Percentiles rank a stretch among this genome's conserved stretches.
These are phyloP conservation scores for Rousettus leschenaultii DNA, from an alignment of 2,113 vertebrate genomes.

Conservation along the genomic window DNA sequence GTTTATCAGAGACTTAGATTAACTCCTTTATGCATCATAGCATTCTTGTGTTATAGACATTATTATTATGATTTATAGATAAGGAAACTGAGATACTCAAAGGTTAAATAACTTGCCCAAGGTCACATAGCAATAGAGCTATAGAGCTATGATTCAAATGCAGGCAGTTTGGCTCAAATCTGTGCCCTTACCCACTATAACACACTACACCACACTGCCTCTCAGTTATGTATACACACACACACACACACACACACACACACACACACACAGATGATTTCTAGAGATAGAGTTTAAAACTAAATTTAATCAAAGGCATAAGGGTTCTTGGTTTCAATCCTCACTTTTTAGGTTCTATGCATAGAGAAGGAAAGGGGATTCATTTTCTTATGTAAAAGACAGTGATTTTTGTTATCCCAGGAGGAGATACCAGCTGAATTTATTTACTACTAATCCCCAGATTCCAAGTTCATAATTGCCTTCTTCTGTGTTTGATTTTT, in stretches of 20 bases:
- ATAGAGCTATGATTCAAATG: not conserved
- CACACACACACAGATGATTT: no score
- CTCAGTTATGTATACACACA: not conserved
- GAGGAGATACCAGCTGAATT: not conserved
- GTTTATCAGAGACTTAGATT: not conserved
- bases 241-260: no score
- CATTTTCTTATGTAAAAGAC: not conserved
- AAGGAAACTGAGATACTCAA: not conserved
- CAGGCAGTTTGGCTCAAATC: not conserved
- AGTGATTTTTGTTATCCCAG: not conserved
- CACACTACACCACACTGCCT: not conserved
- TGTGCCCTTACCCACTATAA: not conserved
- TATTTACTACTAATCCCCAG: not conserved
- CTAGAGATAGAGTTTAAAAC: no score
- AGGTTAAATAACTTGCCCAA: not conserved
- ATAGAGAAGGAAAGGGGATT: not conserved
- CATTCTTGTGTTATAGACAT: not conserved
- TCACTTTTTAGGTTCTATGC: not conserved
- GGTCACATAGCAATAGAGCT: not conserved
- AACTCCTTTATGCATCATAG: not conserved
- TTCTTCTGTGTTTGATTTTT: not conserved
- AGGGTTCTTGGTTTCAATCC: no score
- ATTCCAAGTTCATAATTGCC: not conserved
- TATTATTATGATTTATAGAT: not conserved
- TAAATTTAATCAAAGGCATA: no score